Percentiles rank a stretch among this genome's conserved stretches.
Evolutionary conservation across 2,888 invertebrate species (phyloP).

Genomic region (Thelaira solivaga): DNA sequence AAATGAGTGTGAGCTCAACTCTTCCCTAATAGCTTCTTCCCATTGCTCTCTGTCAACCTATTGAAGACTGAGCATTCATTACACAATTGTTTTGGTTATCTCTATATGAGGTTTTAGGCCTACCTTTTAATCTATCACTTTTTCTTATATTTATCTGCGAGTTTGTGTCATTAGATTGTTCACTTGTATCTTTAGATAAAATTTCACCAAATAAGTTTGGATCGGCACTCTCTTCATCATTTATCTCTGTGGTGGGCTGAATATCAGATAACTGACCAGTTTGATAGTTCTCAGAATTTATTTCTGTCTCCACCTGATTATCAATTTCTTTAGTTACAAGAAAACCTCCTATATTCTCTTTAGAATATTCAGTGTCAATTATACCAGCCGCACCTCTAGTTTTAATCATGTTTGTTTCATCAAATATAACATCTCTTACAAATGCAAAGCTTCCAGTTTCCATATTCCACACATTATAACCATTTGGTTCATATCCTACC

Average conservation of each 20-base stretch:
- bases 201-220: not conserved
- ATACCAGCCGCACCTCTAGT: conserved; percentile 36
- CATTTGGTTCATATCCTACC: conserved; percentile 55
- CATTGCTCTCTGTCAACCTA: conserved; percentile 20
- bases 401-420: conserved; percentile 56
- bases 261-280: not conserved
- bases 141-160: no score
- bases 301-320: not conserved
- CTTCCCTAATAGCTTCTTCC: conserved; percentile 58
- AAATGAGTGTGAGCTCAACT: not conserved
- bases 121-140: no score
- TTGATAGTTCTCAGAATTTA: not conserved
- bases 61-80: no score
- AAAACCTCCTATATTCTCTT: not conserved
- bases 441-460: conserved; percentile 47
- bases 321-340: not conserved
- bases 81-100: no score
- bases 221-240: not conserved
- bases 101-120: no score
- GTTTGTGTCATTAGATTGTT: no score
- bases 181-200: not conserved
- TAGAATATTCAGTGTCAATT: not conserved
- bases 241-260: not conserved
- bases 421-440: conserved; percentile 62
- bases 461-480: conserved; percentile 59